A percentile compares a stretch with the other conserved stretches of the same genome.
Conservation (phyloP, 2,113 vertebrate species). For the Lepus americanus region DNA sequence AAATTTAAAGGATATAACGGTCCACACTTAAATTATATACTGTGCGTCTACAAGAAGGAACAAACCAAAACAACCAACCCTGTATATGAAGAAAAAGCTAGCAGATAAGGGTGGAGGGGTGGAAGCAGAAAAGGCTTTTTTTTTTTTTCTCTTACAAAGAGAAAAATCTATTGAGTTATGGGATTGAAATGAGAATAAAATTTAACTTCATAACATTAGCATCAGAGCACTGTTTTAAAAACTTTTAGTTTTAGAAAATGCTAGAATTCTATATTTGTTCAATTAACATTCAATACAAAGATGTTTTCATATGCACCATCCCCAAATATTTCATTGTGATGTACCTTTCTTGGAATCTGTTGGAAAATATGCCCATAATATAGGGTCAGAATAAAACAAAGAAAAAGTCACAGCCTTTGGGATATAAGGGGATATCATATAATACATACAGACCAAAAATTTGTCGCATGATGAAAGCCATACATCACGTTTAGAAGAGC, state of each 20-base stretch:
- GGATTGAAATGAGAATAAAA: background rate
- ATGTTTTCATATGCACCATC: background rate
- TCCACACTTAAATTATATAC: background rate
- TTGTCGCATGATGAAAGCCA: background rate
- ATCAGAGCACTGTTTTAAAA: background rate
- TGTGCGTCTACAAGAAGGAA: background rate
- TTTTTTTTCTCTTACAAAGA: background rate
- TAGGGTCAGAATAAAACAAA: background rate
- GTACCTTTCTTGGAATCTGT: background rate
- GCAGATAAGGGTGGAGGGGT: too few species aligned
- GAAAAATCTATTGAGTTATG: background rate
- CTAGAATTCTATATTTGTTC: conserved; percentile 5
- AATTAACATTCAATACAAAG: background rate
- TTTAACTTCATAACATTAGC: background rate
- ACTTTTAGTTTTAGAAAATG: background rate
- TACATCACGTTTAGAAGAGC: background rate
- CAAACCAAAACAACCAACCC: background rate
- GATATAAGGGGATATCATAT: background rate
- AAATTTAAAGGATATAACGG: background rate
- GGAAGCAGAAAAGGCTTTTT: too few species aligned
- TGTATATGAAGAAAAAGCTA: background rate
- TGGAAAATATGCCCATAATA: background rate
- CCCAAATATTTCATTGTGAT: background rate
- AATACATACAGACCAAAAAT: background rate
- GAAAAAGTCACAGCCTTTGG: background rate